phyloP scores from a whole-genome alignment of 2,888 invertebrate genomes.

The Himalopsyche japonica region DNA sequence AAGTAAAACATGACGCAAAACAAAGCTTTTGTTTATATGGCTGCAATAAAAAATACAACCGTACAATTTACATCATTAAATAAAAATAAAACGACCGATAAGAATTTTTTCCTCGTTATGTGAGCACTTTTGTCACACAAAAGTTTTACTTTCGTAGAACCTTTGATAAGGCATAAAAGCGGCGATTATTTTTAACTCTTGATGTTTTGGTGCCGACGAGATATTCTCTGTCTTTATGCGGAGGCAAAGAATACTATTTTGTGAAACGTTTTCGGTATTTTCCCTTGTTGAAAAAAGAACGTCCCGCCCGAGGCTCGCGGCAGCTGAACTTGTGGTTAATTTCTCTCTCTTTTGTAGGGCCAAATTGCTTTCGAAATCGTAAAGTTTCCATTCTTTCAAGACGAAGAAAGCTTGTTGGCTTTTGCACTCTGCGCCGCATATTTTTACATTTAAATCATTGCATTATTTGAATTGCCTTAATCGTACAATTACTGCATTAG shows the following conservation, averaged over 20 bases:
- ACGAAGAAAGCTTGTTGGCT: neutral
- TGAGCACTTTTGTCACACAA: neutral
- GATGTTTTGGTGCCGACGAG: neutral
- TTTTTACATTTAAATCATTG: neutral
- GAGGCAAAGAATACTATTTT: neutral
- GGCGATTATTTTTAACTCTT: neutral
- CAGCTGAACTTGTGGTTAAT: conserved; percentile 1
- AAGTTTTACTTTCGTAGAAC: neutral
- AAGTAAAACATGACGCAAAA: too few relatives aligned
- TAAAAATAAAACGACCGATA: neutral
- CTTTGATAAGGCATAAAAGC: neutral
- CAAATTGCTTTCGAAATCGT: neutral
- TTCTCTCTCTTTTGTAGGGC: neutral
- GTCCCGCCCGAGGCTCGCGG: neutral
- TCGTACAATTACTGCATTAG: too few relatives aligned
- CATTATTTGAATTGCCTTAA: neutral
- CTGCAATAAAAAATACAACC: too few relatives aligned
- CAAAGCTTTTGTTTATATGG: too few relatives aligned
- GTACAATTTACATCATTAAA: neutral
- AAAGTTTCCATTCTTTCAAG: neutral
- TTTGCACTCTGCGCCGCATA: neutral
- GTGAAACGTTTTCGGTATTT: neutral
- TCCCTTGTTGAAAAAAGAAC: neutral
- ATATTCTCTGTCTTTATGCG: neutral
- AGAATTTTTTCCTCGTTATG: neutral